Percentiles rank a stretch among this genome's conserved stretches.
Evolutionary conservation across 53 echinoderm and acorn worm species (phyloP).

Genomic region (Astropecten irregularis): DNA sequence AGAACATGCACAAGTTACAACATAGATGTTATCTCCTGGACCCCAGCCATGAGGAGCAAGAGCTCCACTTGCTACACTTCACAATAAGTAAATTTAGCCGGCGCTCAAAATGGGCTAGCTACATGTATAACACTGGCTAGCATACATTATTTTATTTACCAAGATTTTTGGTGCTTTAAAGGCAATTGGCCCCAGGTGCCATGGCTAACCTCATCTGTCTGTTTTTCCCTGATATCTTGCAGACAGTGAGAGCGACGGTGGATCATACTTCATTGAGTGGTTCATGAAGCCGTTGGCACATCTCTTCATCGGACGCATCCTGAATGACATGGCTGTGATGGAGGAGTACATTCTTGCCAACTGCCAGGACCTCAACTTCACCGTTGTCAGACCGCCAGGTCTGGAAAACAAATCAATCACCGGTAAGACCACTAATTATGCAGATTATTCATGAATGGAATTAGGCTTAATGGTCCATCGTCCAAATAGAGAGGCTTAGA

Average conservation of each 20-base stretch:
- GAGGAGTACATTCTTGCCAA: conserved; percentile 59
- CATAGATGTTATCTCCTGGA: too few species aligned
- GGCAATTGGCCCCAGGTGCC: too few species aligned
- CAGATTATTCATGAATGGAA: not conserved
- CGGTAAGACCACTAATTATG: conserved; percentile 58
- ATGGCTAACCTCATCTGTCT: too few species aligned
- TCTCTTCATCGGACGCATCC: conserved; percentile 46
- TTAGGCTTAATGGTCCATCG: not conserved
- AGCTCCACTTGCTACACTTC: too few species aligned
- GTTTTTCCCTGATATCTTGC: not conserved
- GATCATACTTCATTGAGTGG: conserved; percentile 51
- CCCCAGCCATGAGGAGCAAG: too few species aligned
- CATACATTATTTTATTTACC: too few species aligned
- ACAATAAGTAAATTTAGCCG: too few species aligned
- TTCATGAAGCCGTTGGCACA: conserved; percentile 52
- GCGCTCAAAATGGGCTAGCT: too few species aligned
- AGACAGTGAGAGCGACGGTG: conserved; percentile 46
- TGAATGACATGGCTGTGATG: conserved; percentile 69
- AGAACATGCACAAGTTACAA: too few species aligned
- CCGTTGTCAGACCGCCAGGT: conserved; percentile 75
- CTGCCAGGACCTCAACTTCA: conserved; percentile 85
- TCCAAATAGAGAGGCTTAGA: not conserved
- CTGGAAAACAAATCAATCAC: conserved; percentile 54
- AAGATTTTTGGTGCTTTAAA: too few species aligned
- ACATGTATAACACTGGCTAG: too few species aligned